These are phyloP conservation scores for Notodonta dromedarius DNA, from an alignment of 2,888 invertebrate genomes.

Conservation along the genomic window DNA sequence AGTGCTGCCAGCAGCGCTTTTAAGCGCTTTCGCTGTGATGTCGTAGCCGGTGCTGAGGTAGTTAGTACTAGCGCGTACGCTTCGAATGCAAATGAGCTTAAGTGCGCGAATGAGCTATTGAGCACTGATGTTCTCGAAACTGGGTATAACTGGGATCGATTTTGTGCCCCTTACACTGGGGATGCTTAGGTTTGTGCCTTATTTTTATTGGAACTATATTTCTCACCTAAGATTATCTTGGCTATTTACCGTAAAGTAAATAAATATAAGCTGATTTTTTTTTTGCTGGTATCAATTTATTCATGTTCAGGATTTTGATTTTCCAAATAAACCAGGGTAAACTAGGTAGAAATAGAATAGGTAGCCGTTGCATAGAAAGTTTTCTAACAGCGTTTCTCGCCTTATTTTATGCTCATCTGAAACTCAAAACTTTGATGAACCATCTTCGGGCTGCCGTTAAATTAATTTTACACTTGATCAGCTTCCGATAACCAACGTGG, in stretches of 20 bases:
- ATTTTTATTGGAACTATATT: too few relatives aligned
- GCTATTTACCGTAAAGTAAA: too few relatives aligned
- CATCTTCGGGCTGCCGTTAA: constrained; percentile 58
- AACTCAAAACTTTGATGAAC: constrained; percentile 63
- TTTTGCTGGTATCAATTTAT: too few relatives aligned
- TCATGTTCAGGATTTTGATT: too few relatives aligned
- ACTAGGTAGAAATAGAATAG: constrained; percentile 33
- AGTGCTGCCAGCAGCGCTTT: constrained; percentile 72
- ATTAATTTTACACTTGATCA: constrained; percentile 71
- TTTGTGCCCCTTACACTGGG: too few relatives aligned
- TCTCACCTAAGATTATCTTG: too few relatives aligned
- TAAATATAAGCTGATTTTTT: too few relatives aligned
- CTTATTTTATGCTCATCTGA: constrained; percentile 65
- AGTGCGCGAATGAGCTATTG: constrained; percentile 1
- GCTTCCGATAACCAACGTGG: constrained; percentile 43
- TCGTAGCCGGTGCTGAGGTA: constrained; percentile 38
- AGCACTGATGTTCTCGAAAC: neutral
- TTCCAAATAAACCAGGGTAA: too few relatives aligned
- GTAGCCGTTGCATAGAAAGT: constrained; percentile 42
- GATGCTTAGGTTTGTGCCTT: too few relatives aligned
- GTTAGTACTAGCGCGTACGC: constrained; percentile 24
- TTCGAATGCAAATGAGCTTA: constrained; percentile 2
- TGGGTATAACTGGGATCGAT: too few relatives aligned
- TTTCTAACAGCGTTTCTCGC: constrained; percentile 37
- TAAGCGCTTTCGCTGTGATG: constrained; percentile 50